Evolutionary conservation across 2,888 invertebrate genomes (phyloP).

Genomic region (Dryomyza anilis): DNA sequence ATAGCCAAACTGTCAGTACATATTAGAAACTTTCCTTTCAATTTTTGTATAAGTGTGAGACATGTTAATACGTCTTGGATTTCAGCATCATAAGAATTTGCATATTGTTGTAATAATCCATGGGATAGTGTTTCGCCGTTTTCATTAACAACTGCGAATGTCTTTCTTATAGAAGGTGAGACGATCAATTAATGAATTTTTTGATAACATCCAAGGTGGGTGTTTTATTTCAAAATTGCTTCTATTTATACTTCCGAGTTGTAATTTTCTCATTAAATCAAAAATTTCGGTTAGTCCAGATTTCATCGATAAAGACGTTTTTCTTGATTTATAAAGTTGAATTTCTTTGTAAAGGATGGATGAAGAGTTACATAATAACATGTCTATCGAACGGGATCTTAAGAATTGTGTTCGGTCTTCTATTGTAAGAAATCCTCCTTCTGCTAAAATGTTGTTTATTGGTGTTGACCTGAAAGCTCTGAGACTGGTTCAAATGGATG

Average conservation of each 20-base stretch:
- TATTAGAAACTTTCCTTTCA: not conserved
- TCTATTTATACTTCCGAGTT: not conserved
- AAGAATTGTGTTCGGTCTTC: not conserved
- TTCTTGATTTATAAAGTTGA: not conserved
- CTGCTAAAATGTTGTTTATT: not conserved
- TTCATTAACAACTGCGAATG: not conserved
- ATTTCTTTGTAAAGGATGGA: not conserved
- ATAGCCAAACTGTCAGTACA: not conserved
- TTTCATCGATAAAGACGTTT: not conserved
- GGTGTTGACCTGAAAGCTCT: slow-evolving; percentile 1
- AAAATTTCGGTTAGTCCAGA: not conserved
- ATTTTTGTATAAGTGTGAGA: not conserved
- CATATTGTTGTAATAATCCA: not conserved
- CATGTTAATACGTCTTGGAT: not conserved
- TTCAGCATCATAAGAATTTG: not conserved
- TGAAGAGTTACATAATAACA: not conserved
- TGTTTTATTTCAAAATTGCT: not conserved
- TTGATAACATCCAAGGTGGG: not conserved
- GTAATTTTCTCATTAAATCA: not conserved
- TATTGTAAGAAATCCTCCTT: not conserved
- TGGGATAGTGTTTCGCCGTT: not conserved
- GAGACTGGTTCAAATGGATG: slow-evolving; percentile 5
- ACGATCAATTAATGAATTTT: not conserved
- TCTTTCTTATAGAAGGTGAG: not conserved
- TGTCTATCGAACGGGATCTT: not conserved